These are phyloP conservation scores for Stomatorhinus walkeri DNA, from an alignment of 2,797 vertebrate species.

Conservation along the genomic window DNA sequence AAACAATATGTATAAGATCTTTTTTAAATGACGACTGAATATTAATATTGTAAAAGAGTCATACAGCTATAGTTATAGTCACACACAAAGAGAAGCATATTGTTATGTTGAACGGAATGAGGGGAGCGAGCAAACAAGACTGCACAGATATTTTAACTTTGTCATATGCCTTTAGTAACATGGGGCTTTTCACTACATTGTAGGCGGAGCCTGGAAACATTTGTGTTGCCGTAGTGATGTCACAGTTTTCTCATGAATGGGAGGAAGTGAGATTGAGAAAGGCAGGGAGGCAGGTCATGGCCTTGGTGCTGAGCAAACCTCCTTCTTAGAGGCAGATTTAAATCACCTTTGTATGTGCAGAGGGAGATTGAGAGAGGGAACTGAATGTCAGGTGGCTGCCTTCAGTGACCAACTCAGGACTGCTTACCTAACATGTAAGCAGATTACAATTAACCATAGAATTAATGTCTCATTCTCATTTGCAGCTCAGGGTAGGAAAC, in stretches of 20 bases:
- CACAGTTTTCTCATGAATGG: background rate
- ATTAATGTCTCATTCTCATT: background rate
- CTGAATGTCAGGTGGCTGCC: background rate
- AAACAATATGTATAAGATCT: background rate
- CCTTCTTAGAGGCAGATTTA: background rate
- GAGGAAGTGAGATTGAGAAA: constrained; percentile 7
- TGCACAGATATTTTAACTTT: background rate
- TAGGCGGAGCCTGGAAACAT: background rate
- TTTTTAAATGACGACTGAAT: background rate
- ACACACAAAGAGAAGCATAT: background rate
- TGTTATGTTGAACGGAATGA: background rate
- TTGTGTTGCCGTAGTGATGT: background rate
- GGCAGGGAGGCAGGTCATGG: background rate
- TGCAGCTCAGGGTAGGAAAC: background rate
- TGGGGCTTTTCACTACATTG: background rate
- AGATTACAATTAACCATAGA: background rate
- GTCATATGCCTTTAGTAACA: background rate
- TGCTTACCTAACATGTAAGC: background rate
- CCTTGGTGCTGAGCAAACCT: background rate
- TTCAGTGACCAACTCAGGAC: background rate
- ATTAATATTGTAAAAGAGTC: background rate
- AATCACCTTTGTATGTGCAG: background rate
- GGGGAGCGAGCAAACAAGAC: background rate
- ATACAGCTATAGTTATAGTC: background rate
- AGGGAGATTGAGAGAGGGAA: background rate